A percentile compares a stretch with the other conserved stretches of the same genome.
Evolutionary conservation across 1,140 invertebrate genomes (phyloP).

Genomic region (Dryas iulia): DNA sequence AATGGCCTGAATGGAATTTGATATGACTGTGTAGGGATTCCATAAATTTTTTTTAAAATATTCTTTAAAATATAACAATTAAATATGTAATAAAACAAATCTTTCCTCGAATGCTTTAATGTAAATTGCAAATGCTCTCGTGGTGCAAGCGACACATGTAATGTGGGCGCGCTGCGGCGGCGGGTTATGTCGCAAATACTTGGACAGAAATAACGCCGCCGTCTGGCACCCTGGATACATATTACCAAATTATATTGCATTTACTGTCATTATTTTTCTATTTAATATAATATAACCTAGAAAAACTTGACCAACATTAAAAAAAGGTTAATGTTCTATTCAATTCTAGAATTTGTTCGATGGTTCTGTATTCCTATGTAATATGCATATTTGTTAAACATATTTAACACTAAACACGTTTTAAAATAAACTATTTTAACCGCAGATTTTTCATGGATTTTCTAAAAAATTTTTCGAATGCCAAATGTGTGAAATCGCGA

Average conservation of each 20-base stretch:
- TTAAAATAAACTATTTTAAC: neutral
- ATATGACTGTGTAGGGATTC: neutral
- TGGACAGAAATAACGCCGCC: constrained; percentile 66
- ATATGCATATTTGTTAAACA: too few species aligned
- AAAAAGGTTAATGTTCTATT: too few species aligned
- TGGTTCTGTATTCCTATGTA: too few species aligned
- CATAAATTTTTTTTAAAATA: neutral
- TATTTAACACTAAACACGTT: too few species aligned
- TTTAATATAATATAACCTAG: neutral
- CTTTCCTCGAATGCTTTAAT: neutral
- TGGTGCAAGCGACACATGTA: constrained; percentile 54
- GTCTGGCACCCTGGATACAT: constrained; percentile 59
- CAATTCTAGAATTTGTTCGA: too few species aligned
- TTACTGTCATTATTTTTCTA: neutral
- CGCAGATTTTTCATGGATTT: neutral
- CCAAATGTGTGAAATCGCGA: too few species aligned
- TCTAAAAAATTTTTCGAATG: neutral
- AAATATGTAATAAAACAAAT: neutral
- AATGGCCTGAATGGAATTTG: constrained; percentile 10
- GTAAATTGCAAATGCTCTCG: constrained; percentile 42
- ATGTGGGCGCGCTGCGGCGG: constrained; percentile 45
- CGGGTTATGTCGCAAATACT: constrained; percentile 61
- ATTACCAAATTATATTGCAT: constrained; percentile 12
- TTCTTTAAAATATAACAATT: too few species aligned
- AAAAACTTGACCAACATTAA: too few species aligned